phyloP scores from a whole-genome alignment of 2,888 invertebrate species.

The Parnassius mnemosyne region DNA sequence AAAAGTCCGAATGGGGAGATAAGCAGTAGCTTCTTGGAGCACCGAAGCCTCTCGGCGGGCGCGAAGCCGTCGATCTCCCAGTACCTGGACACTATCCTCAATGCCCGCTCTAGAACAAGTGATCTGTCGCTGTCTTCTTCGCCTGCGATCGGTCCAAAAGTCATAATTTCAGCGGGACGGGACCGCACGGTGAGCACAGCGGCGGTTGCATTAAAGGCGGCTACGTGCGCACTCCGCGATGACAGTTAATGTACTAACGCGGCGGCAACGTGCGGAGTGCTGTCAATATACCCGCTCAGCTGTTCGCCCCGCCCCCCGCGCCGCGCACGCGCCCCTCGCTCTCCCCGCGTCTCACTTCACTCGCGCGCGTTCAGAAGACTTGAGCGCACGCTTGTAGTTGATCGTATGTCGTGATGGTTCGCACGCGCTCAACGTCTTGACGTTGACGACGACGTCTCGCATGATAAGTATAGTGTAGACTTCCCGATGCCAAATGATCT shows the following conservation, averaged over 20 bases:
- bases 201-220: constrained; percentile 71
- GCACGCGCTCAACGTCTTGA: constrained; percentile 3
- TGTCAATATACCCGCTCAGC: constrained; percentile 83
- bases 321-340: constrained; percentile 47
- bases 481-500: too few relatives aligned
- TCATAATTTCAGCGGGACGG: constrained; percentile 77
- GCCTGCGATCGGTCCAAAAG: constrained; percentile 74
- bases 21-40: constrained; percentile 57
- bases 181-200: constrained; percentile 71
- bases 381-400: constrained; percentile 36
- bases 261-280: constrained; percentile 73
- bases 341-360: constrained; percentile 28
- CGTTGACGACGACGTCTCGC: not conserved
- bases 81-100: constrained; percentile 76
- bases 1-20: constrained; percentile 62
- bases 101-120: constrained; percentile 70
- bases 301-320: constrained; percentile 69
- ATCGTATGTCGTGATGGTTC: not conserved
- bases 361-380: constrained; percentile 30
- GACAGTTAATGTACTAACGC: constrained; percentile 80
- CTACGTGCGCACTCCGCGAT: constrained; percentile 72
- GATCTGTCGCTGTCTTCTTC: constrained; percentile 73
- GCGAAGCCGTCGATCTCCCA: constrained; percentile 69
- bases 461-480: not conserved
- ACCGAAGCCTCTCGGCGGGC: constrained; percentile 70